These are phyloP conservation scores for Agrilus mali DNA, from an alignment of 2,888 invertebrate species.

Conservation along the genomic window DNA sequence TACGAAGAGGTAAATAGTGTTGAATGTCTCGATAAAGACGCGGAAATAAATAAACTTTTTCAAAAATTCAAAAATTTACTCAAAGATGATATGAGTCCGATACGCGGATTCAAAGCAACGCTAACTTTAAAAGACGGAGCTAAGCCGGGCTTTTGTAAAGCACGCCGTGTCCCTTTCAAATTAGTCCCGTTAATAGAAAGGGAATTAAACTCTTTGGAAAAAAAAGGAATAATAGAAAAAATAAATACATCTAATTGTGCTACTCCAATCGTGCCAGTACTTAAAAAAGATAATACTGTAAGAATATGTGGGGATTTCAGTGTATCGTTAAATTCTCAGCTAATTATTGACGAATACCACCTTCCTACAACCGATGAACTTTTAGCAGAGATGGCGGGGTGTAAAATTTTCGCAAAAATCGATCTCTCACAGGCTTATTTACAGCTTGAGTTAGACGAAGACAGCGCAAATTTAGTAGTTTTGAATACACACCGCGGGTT, in stretches of 20 bases:
- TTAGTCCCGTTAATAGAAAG: slow-evolving; percentile 10
- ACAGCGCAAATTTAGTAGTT: slow-evolving; percentile 17
- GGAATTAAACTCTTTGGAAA: slow-evolving; percentile 12
- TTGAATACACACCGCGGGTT: slow-evolving; percentile 21
- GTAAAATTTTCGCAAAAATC: slow-evolving; percentile 18
- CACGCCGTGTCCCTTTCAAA: slow-evolving; percentile 11
- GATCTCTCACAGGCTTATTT: slow-evolving; percentile 22
- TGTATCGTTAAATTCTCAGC: slow-evolving; percentile 14
- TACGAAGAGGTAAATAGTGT: slow-evolving; percentile 10
- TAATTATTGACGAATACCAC: slow-evolving; percentile 12
- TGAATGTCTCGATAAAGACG: too few relatives aligned
- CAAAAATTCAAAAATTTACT: too few relatives aligned
- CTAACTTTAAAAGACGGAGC: slow-evolving; percentile 16
- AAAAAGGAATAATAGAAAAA: slow-evolving; percentile 11
- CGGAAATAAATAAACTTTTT: background rate
- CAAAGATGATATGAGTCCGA: slow-evolving; percentile 3
- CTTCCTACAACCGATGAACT: slow-evolving; percentile 14
- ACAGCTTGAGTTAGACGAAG: slow-evolving; percentile 18
- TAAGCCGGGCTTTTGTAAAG: slow-evolving; percentile 10
- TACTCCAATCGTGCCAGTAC: slow-evolving; percentile 12
- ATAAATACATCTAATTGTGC: slow-evolving; percentile 12
- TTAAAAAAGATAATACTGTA: slow-evolving; percentile 11
- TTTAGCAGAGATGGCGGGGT: slow-evolving; percentile 11
- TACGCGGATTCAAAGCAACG: slow-evolving; percentile 7
- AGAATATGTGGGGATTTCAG: slow-evolving; percentile 16